phyloP scores from a whole-genome alignment of 1,140 invertebrate genomes.

The Cryptotermes secundus region DNA sequence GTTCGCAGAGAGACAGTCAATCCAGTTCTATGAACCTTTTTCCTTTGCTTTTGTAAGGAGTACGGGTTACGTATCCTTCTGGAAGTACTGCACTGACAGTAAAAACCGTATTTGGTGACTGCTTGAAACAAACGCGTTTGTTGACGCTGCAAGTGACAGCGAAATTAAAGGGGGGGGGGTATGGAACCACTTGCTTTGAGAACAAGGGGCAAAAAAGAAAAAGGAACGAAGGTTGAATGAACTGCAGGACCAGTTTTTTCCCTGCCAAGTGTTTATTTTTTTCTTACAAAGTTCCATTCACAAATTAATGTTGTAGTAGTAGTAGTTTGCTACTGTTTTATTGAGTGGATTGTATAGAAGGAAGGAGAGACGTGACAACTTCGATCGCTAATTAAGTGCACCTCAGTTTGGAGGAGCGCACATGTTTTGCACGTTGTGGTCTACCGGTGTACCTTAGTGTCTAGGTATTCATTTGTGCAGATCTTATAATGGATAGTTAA shows the following conservation, averaged over 20 bases:
- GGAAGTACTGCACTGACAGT: not conserved
- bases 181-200: not conserved
- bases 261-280: not conserved
- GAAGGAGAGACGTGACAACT: not conserved
- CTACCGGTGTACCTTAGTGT: too few species aligned
- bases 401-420: too few species aligned
- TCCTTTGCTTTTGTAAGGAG: too few species aligned
- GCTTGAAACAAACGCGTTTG: not conserved
- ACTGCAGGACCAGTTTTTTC: not conserved
- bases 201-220: not conserved
- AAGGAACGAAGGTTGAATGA: constrained; percentile 4
- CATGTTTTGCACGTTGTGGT: too few species aligned
- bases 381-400: too few species aligned
- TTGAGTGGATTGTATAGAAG: constrained; percentile 7
- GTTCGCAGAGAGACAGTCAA: too few species aligned
- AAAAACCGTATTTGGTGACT: not conserved
- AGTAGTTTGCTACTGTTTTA: not conserved
- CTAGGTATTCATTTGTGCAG: too few species aligned
- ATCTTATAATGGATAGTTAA: too few species aligned
- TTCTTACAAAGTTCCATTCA: not conserved
- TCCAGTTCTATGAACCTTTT: too few species aligned
- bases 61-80: too few species aligned
- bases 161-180: not conserved
- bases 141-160: not conserved
- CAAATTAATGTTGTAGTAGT: constrained; percentile 21